Percentiles rank a stretch among this genome's conserved stretches.
Conservation (phyloP, 2,797 vertebrate genomes). For the Labroides dimidiatus region DNA sequence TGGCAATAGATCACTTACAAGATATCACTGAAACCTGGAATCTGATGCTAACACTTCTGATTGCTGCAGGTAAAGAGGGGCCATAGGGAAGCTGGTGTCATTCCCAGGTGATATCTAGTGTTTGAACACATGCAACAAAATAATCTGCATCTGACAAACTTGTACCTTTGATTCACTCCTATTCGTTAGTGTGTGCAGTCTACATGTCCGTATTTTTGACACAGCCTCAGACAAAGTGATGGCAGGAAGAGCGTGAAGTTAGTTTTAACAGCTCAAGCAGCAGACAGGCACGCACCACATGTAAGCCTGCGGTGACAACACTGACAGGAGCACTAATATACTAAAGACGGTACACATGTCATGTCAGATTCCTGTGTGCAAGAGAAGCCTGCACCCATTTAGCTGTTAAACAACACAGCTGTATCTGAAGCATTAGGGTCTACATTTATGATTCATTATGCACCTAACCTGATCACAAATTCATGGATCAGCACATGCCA, state of each 20-base stretch:
- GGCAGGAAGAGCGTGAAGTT: conserved; percentile 19
- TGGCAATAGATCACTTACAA: too few relatives aligned
- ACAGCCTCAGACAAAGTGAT: conserved; percentile 11
- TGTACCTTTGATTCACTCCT: background rate
- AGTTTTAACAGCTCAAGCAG: conserved; percentile 14
- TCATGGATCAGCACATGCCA: conserved; percentile 48
- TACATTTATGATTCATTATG: conserved; percentile 60
- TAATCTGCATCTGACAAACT: background rate
- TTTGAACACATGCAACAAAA: background rate
- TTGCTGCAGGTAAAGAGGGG: too few relatives aligned
- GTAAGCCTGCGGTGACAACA: conserved; percentile 22
- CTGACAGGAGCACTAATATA: conserved; percentile 27
- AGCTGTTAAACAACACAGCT: conserved; percentile 46
- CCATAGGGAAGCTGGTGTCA: too few relatives aligned
- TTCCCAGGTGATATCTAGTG: too few relatives aligned
- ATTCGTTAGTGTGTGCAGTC: conserved; percentile 8
- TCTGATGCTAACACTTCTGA: too few relatives aligned
- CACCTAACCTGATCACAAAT: conserved; percentile 49
- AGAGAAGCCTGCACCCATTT: conserved; percentile 22
- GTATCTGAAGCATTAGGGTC: conserved; percentile 38
- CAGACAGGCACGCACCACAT: conserved; percentile 7
- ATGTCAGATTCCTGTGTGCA: conserved; percentile 10
- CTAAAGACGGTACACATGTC: conserved; percentile 18
- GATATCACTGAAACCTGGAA: too few relatives aligned
- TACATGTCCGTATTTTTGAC: conserved; percentile 18